phyloP scores from a whole-genome alignment of 1,140 invertebrate genomes.

The Chrysoperla carnea region DNA sequence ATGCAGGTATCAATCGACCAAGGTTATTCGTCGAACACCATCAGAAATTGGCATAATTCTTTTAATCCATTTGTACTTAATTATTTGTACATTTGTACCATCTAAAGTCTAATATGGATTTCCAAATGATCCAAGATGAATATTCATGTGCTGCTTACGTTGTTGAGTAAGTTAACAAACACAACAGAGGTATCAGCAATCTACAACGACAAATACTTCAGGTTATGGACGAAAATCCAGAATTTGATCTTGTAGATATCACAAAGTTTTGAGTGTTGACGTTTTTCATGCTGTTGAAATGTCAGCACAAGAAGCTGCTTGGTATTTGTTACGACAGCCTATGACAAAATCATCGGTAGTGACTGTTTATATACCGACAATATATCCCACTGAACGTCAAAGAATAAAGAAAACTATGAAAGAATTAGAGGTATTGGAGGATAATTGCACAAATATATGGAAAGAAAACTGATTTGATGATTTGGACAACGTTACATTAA shows the following conservation, averaged over 20 bases:
- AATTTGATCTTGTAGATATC: constrained; percentile 18
- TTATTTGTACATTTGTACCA: no score
- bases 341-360: constrained; percentile 11
- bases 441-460: constrained; percentile 12
- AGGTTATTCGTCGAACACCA: no score
- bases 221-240: constrained; percentile 18
- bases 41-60: no score
- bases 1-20: no score
- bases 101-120: constrained; percentile 7
- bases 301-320: constrained; percentile 15
- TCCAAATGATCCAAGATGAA: constrained; percentile 23
- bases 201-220: constrained; percentile 10
- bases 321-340: constrained; percentile 13
- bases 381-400: constrained; percentile 19
- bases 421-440: constrained; percentile 8
- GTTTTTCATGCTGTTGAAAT: constrained; percentile 12
- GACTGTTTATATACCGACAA: constrained; percentile 17
- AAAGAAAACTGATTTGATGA: constrained; percentile 16
- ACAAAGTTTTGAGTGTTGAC: constrained; percentile 12
- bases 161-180: constrained; percentile 23
- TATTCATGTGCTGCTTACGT: constrained; percentile 16
- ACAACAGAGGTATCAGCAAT: constrained; percentile 19
- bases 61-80: no score
- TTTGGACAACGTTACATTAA: constrained; percentile 12
- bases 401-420: constrained; percentile 10